Percentiles rank a stretch among this genome's conserved stretches.
Conservation (phyloP, 1,140 invertebrate species). For the Cylas formicarius region DNA sequence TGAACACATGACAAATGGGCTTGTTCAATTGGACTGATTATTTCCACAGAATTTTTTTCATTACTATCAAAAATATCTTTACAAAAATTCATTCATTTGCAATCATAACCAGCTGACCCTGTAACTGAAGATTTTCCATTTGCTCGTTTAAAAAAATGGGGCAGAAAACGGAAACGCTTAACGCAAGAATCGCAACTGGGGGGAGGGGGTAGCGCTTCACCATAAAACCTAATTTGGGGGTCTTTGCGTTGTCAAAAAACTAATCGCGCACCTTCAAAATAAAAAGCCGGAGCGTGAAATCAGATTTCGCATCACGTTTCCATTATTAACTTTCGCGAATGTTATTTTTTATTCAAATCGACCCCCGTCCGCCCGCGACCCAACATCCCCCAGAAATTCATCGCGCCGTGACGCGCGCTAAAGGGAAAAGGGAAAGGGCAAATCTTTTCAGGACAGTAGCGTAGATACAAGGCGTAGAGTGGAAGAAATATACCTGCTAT, state of each 20-base stretch:
- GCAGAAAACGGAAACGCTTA: slow-evolving; percentile 7
- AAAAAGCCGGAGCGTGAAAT: slow-evolving; percentile 35
- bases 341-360: slow-evolving; percentile 43
- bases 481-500: too few species aligned
- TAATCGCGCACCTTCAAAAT: slow-evolving; percentile 41
- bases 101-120: too few species aligned
- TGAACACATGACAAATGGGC: too few species aligned
- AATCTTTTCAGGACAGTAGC: not conserved
- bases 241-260: slow-evolving; percentile 37
- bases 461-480: too few species aligned
- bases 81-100: too few species aligned
- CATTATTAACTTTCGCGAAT: slow-evolving; percentile 41
- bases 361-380: slow-evolving; percentile 14
- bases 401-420: slow-evolving; percentile 7
- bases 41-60: too few species aligned
- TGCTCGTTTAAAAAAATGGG: not conserved
- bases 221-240: slow-evolving; percentile 38
- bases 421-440: not conserved
- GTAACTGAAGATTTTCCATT: too few species aligned
- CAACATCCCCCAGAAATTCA: slow-evolving; percentile 1
- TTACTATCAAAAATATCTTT: too few species aligned
- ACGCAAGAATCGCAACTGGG: not conserved
- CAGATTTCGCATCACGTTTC: slow-evolving; percentile 41
- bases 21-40: too few species aligned
- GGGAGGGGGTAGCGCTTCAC: too few species aligned